Evolutionary conservation across 2,888 invertebrate genomes (phyloP).

Genomic region (Carabus problematicus): DNA sequence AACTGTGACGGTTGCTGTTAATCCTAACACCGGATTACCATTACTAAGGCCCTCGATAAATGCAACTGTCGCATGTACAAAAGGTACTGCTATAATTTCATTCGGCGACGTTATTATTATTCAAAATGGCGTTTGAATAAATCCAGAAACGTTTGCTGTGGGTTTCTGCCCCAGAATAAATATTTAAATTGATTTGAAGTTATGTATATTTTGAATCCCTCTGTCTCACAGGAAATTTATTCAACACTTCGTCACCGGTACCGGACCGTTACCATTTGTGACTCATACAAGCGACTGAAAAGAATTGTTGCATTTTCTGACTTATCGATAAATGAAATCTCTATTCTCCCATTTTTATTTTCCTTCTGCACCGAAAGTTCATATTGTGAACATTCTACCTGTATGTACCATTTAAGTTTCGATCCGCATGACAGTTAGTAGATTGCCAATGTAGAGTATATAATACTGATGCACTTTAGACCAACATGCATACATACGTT

Average conservation of each 20-base stretch:
- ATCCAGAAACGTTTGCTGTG: constrained; percentile 16
- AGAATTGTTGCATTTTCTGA: too few relatives aligned
- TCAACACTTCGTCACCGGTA: constrained; percentile 24
- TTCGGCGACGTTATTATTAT: constrained; percentile 38
- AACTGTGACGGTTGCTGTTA: constrained; percentile 13
- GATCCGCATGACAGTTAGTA: too few relatives aligned
- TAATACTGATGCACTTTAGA: background rate
- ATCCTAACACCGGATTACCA: constrained; percentile 34
- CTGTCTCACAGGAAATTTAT: constrained; percentile 35
- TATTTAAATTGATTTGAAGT: constrained; percentile 42
- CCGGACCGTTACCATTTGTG: constrained; percentile 27
- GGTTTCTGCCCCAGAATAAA: constrained; percentile 36
- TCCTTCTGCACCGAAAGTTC: too few relatives aligned
- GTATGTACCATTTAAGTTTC: too few relatives aligned
- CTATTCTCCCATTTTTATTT: too few relatives aligned
- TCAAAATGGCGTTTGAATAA: constrained; percentile 41
- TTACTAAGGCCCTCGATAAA: constrained; percentile 29
- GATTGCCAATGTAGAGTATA: too few relatives aligned
- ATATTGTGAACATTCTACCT: too few relatives aligned
- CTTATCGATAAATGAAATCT: too few relatives aligned
- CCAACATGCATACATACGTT: constrained; percentile 5
- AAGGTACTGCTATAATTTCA: constrained; percentile 40
- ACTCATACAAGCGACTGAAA: background rate
- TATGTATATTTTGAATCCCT: constrained; percentile 37
- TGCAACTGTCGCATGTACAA: constrained; percentile 31